A percentile compares a stretch with the other conserved stretches of the same genome.
Conservation (phyloP, 1,140 invertebrate genomes). For the Muscidifurax raptorellus region DNA sequence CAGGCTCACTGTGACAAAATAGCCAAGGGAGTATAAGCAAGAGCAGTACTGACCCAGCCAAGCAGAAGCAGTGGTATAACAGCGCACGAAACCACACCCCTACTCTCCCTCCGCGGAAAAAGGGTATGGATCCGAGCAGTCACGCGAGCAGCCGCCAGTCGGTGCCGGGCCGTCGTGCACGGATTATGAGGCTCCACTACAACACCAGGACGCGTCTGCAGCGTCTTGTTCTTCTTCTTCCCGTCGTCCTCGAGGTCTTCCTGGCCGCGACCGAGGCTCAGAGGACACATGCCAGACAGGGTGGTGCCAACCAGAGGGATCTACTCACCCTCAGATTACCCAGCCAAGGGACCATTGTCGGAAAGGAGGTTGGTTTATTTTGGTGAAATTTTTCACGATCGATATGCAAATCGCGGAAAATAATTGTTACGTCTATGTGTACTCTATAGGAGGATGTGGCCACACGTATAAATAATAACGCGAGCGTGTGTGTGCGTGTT, state of each 20-base stretch:
- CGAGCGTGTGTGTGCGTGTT: too few species aligned
- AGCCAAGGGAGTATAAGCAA: neutral
- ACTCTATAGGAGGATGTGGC: too few species aligned
- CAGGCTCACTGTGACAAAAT: too few species aligned
- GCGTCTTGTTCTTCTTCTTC: neutral
- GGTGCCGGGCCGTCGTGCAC: constrained; percentile 42
- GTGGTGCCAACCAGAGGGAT: constrained; percentile 53
- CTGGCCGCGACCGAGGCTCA: constrained; percentile 50
- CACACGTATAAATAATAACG: too few species aligned
- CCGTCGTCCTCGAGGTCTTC: neutral
- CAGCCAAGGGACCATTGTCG: constrained; percentile 66
- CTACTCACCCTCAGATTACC: constrained; percentile 66
- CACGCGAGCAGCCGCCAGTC: constrained; percentile 42
- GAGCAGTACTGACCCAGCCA: constrained; percentile 2
- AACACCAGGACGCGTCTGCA: neutral
- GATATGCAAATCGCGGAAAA: too few species aligned
- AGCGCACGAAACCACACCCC: neutral
- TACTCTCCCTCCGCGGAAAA: neutral
- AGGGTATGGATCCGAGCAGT: constrained; percentile 11
- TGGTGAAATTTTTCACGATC: neutral
- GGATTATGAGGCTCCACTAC: neutral
- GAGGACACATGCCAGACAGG: constrained; percentile 64
- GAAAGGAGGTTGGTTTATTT: constrained; percentile 67
- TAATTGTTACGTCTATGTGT: too few species aligned
- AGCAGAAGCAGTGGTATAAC: neutral